Evolutionary conservation across 2,113 vertebrate genomes (phyloP).

Genomic region (Caranx ignobilis): DNA sequence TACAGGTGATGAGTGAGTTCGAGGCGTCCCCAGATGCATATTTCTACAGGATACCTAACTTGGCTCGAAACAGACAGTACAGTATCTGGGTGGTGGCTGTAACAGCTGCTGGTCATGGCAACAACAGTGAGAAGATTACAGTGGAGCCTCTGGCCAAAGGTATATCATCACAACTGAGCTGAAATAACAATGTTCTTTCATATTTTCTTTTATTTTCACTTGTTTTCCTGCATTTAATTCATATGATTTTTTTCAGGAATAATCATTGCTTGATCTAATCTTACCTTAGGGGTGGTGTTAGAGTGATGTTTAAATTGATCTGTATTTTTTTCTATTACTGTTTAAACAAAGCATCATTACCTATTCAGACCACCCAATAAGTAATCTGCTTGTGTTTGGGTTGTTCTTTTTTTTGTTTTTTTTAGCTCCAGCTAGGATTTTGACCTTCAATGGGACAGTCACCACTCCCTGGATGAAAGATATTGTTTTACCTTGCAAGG

Average conservation of each 20-base stretch:
- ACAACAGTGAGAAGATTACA: slow-evolving; percentile 96
- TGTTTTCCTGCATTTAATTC: neutral
- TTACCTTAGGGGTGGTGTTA: too few relatives aligned
- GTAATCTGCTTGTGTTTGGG: neutral
- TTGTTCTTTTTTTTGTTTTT: slow-evolving; percentile 20
- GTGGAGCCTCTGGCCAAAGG: slow-evolving; percentile 97
- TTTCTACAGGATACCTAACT: slow-evolving; percentile 95
- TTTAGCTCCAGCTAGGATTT: slow-evolving; percentile 93
- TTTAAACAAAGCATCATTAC: neutral
- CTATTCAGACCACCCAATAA: neutral
- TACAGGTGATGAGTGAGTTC: slow-evolving; percentile 98
- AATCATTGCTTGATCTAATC: too few relatives aligned
- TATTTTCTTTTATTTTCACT: neutral
- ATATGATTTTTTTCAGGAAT: neutral
- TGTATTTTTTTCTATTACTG: neutral
- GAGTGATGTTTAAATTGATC: neutral
- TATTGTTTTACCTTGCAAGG: slow-evolving; percentile 95
- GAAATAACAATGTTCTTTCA: neutral
- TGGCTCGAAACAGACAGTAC: slow-evolving; percentile 95
- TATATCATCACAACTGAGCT: slow-evolving; percentile 62
- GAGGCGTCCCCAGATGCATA: slow-evolving; percentile 96
- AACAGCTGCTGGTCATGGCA: slow-evolving; percentile 96
- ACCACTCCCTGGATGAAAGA: slow-evolving; percentile 99
- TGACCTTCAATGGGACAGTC: slow-evolving; percentile 96
- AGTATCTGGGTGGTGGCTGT: slow-evolving; percentile 98